These are phyloP conservation scores for Drosophila anceps DNA, from an alignment of 2,888 invertebrate species.

Conservation along the genomic window DNA sequence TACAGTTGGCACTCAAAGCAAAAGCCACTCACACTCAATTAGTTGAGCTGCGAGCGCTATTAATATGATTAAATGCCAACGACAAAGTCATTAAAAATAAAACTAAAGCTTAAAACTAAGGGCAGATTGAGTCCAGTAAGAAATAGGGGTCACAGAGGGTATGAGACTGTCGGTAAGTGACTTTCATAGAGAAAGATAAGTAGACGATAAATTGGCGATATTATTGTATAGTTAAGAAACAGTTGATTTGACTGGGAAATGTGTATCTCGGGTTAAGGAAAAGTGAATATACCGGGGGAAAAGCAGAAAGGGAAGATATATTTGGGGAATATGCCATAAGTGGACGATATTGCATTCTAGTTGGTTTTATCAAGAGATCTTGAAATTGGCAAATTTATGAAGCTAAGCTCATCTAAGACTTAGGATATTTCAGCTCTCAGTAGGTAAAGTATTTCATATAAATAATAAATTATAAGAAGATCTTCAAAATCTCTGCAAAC, in stretches of 20 bases:
- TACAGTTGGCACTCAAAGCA: conserved; percentile 5
- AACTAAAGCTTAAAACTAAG: conserved; percentile 2
- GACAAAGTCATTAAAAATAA: conserved; percentile 5
- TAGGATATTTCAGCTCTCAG: background rate
- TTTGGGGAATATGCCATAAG: too few species aligned
- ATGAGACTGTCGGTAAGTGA: background rate
- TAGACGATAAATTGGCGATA: background rate
- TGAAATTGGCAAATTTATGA: background rate
- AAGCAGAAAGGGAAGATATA: background rate
- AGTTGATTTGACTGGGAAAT: background rate
- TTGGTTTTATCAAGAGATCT: background rate
- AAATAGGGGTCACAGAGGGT: background rate
- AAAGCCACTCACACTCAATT: conserved; percentile 56
- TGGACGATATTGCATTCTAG: background rate
- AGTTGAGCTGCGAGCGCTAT: conserved; percentile 41
- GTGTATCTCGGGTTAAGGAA: too few species aligned
- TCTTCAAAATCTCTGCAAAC: background rate
- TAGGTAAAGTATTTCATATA: background rate
- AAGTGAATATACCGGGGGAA: too few species aligned
- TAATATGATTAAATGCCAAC: conserved; percentile 35
- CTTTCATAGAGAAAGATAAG: background rate
- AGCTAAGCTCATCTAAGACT: background rate
- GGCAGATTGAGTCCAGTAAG: background rate
- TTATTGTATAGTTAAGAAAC: background rate
- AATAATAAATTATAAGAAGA: background rate